These are phyloP conservation scores for Pampus argenteus DNA, from an alignment of 2,797 vertebrate genomes.

Conservation along the genomic window DNA sequence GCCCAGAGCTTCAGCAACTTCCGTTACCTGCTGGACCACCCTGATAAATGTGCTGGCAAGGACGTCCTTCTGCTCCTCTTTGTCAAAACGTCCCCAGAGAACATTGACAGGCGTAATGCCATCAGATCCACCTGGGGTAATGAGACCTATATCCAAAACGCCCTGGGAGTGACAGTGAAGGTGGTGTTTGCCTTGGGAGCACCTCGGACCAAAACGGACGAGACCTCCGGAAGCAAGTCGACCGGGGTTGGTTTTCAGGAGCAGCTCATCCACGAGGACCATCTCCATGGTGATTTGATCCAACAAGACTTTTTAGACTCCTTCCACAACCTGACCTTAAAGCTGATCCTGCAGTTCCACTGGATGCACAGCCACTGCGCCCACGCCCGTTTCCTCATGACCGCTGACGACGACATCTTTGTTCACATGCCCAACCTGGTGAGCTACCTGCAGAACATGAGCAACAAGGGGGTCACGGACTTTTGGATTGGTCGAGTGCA, in stretches of 20 bases:
- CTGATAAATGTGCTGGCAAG: constrained; percentile 85
- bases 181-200: constrained; percentile 92
- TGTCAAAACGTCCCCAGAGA: constrained; percentile 92
- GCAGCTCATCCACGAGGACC: constrained; percentile 86
- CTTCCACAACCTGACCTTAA: constrained; percentile 96
- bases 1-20: constrained; percentile 78
- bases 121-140: constrained; percentile 97
- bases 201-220: constrained; percentile 38
- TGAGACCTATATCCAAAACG: constrained; percentile 83
- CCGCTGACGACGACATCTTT: constrained; percentile 96
- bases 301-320: constrained; percentile 96
- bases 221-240: constrained; percentile 34
- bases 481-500: constrained; percentile 95
- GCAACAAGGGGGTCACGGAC: constrained; percentile 80
- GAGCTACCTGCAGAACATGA: constrained; percentile 87
- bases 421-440: constrained; percentile 96
- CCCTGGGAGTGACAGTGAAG: constrained; percentile 89
- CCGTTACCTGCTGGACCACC: constrained; percentile 91
- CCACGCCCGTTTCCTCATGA: constrained; percentile 95
- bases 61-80: constrained; percentile 93
- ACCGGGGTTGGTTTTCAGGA: constrained; percentile 66
- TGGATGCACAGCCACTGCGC: constrained; percentile 92
- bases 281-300: constrained; percentile 87
- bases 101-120: constrained; percentile 85
- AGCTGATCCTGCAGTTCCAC: constrained; percentile 93